Conservation (phyloP, 1,140 invertebrate genomes). For the Danaus plexippus region DNA sequence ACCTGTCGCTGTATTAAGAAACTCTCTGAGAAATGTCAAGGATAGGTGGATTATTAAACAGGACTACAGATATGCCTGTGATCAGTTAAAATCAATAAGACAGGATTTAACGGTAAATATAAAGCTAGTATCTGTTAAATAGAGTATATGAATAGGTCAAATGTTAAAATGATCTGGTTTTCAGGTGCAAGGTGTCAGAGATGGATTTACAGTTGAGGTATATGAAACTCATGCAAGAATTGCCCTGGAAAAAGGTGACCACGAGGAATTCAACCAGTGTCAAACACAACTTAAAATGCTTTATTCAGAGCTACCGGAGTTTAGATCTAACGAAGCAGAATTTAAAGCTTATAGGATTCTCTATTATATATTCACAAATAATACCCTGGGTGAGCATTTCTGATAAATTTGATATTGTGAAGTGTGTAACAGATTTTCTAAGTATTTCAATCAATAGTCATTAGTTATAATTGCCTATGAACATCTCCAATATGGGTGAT, state of each 20-base stretch:
- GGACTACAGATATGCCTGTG: conserved; percentile 97
- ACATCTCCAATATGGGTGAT: not conserved
- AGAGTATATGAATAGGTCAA: no score
- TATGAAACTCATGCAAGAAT: conserved; percentile 99
- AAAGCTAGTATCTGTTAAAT: no score
- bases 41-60: conserved; percentile 88
- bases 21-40: conserved; percentile 92
- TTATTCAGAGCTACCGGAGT: conserved; percentile 78
- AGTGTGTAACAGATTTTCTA: no score
- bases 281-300: conserved; percentile 97
- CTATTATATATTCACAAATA: conserved; percentile 98
- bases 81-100: conserved; percentile 98
- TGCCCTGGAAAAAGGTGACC: conserved; percentile 96
- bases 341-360: conserved; percentile 96
- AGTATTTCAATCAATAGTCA: not conserved
- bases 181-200: conserved; percentile 92
- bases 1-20: conserved; percentile 87
- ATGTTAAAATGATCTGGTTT: not conserved
- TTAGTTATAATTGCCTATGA: conserved; percentile 3
- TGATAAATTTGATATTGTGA: no score
- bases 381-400: conserved; percentile 87
- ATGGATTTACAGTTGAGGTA: conserved; percentile 94
- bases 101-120: conserved; percentile 95
- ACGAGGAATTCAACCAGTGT: conserved; percentile 99
- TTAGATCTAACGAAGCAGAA: conserved; percentile 86